phyloP scores from a whole-genome alignment of 1,140 invertebrate species.

The Elymnias hypermnestra region DNA sequence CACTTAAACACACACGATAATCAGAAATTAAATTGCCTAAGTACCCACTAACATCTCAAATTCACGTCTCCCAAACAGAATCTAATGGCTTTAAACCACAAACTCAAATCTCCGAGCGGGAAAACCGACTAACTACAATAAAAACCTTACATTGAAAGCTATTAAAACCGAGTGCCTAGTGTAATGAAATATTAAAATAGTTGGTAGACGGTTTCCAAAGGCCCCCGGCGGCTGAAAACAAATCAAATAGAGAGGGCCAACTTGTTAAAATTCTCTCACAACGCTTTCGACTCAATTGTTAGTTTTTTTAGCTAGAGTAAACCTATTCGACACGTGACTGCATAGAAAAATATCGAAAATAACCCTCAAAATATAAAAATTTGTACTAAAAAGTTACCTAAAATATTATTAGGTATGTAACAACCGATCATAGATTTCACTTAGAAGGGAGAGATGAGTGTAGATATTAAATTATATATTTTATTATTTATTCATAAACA shows the following conservation, averaged over 20 bases:
- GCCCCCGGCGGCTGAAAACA: slow-evolving; percentile 31
- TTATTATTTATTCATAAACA: too few relatives aligned
- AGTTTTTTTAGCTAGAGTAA: slow-evolving; percentile 16
- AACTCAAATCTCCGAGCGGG: slow-evolving; percentile 30
- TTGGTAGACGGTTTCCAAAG: slow-evolving; percentile 25
- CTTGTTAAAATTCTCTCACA: slow-evolving; percentile 43
- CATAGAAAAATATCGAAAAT: slow-evolving; percentile 9
- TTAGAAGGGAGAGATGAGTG: too few relatives aligned
- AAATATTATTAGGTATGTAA: too few relatives aligned
- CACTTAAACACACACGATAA: too few relatives aligned
- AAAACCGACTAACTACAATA: slow-evolving; percentile 41
- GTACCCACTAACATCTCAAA: neutral
- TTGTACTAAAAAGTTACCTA: too few relatives aligned
- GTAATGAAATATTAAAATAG: slow-evolving; percentile 60
- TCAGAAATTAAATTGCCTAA: too few relatives aligned
- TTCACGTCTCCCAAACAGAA: slow-evolving; percentile 14
- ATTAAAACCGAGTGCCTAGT: slow-evolving; percentile 44
- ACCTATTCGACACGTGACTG: slow-evolving; percentile 22
- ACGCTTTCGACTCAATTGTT: slow-evolving; percentile 23
- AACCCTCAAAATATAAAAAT: too few relatives aligned
- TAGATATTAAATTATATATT: too few relatives aligned
- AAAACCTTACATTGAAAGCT: slow-evolving; percentile 44
- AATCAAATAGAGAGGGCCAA: slow-evolving; percentile 43
- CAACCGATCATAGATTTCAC: too few relatives aligned
- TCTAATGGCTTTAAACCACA: slow-evolving; percentile 22